Percentiles rank a stretch among this genome's conserved stretches.
Evolutionary conservation across 2,888 invertebrate genomes (phyloP).

Genomic region (Plutella xylostella): DNA sequence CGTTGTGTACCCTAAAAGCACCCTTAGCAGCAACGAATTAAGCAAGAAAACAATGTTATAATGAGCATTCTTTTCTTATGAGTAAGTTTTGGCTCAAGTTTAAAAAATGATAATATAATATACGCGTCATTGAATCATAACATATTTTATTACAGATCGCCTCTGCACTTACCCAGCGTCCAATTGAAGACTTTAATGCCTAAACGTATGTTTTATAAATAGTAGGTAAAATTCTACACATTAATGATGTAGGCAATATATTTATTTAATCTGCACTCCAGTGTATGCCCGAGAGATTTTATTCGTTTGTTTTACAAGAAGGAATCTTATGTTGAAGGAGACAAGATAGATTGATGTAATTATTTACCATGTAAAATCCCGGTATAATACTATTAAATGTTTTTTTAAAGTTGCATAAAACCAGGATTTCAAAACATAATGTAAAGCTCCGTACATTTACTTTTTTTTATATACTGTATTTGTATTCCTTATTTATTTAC

Average conservation of each 20-base stretch:
- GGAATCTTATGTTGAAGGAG: not conserved
- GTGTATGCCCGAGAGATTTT: no score
- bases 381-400: no score
- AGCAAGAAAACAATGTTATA: not conserved
- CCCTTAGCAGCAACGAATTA: not conserved
- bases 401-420: no score
- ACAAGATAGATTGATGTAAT: not conserved
- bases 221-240: not conserved
- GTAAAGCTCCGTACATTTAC: no score
- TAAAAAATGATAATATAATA: no score
- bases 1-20: not conserved
- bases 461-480: no score
- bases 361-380: no score
- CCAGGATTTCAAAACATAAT: no score
- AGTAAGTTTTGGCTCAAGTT: no score
- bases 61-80: not conserved
- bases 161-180: slow-evolving; percentile 31
- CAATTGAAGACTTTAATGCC: slow-evolving; percentile 42
- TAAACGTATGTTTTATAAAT: slow-evolving; percentile 17
- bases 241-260: no score
- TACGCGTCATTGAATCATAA: not conserved
- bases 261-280: no score
- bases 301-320: not conserved
- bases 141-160: slow-evolving; percentile 34
- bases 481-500: no score